These are phyloP conservation scores for Hypothenemus hampei DNA, from an alignment of 1,140 invertebrate species.

Conservation along the genomic window DNA sequence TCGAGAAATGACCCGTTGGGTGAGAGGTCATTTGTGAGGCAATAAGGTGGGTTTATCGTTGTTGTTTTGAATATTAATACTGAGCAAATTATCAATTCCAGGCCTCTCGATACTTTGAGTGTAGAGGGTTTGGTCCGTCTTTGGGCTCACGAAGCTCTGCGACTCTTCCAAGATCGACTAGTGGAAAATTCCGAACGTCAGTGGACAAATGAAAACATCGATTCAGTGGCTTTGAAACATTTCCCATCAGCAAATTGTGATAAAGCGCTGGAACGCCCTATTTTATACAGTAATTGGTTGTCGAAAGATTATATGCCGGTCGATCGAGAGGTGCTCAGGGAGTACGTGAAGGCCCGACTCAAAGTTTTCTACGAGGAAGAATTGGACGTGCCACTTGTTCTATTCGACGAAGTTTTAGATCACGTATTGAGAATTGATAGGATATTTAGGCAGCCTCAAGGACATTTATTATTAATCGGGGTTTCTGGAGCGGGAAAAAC, in stretches of 20 bases:
- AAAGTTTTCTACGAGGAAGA: slow-evolving; percentile 99
- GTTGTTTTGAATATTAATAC: background rate
- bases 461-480: slow-evolving; percentile 93
- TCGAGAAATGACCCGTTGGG: slow-evolving; percentile 99
- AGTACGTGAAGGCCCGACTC: slow-evolving; percentile 94
- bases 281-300: slow-evolving; percentile 98
- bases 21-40: slow-evolving; percentile 98
- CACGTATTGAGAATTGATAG: slow-evolving; percentile 97
- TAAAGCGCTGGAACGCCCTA: slow-evolving; percentile 81
- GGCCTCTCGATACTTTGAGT: slow-evolving; percentile 83
- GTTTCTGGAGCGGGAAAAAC: slow-evolving; percentile 98
- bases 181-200: slow-evolving; percentile 91
- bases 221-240: slow-evolving; percentile 88
- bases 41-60: slow-evolving; percentile 55
- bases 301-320: slow-evolving; percentile 98
- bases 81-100: slow-evolving; percentile 31
- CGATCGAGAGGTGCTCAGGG: slow-evolving; percentile 87
- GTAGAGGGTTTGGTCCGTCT: slow-evolving; percentile 93
- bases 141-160: slow-evolving; percentile 97
- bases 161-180: slow-evolving; percentile 94
- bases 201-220: slow-evolving; percentile 99
- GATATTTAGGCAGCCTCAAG: slow-evolving; percentile 95
- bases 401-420: slow-evolving; percentile 98
- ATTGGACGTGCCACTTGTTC: slow-evolving; percentile 93
- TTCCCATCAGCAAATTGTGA: slow-evolving; percentile 88